These are phyloP conservation scores for Heliconius congener DNA, from an alignment of 1,140 invertebrate species.

Conservation along the genomic window DNA sequence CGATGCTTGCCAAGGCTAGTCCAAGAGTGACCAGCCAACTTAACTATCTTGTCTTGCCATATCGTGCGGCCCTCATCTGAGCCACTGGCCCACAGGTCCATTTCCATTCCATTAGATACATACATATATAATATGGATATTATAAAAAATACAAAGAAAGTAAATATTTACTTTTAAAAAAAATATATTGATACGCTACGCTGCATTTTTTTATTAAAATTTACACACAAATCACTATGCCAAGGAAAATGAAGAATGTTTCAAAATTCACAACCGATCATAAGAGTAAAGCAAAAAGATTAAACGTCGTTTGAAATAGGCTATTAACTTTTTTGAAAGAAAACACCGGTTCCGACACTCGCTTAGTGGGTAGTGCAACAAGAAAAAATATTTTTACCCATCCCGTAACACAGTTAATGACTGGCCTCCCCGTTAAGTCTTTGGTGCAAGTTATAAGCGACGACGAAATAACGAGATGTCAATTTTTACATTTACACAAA, in stretches of 20 bases:
- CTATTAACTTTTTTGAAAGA: constrained; percentile 38
- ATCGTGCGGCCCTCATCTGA: no score
- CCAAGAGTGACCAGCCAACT: no score
- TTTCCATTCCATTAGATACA: no score
- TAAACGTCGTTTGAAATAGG: constrained; percentile 30
- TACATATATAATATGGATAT: no score
- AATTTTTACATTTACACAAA: no score
- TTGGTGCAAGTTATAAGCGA: constrained; percentile 19
- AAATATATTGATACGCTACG: no score
- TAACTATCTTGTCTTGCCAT: no score
- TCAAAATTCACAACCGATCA: constrained; percentile 15
- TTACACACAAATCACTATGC: not conserved
- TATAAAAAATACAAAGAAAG: no score
- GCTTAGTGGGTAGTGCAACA: constrained; percentile 37
- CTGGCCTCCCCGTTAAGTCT: constrained; percentile 32
- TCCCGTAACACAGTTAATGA: constrained; percentile 44
- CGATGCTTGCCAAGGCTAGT: no score
- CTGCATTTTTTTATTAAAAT: not conserved
- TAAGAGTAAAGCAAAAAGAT: constrained; percentile 21
- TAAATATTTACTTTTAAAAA: no score
- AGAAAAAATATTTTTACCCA: constrained; percentile 40
- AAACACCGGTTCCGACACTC: constrained; percentile 35
- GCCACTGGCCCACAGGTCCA: no score
- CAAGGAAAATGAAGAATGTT: not conserved
- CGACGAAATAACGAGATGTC: not conserved